Conservation (phyloP, 53 echinoderm and acorn worm species). For the Astropecten irregularis region DNA sequence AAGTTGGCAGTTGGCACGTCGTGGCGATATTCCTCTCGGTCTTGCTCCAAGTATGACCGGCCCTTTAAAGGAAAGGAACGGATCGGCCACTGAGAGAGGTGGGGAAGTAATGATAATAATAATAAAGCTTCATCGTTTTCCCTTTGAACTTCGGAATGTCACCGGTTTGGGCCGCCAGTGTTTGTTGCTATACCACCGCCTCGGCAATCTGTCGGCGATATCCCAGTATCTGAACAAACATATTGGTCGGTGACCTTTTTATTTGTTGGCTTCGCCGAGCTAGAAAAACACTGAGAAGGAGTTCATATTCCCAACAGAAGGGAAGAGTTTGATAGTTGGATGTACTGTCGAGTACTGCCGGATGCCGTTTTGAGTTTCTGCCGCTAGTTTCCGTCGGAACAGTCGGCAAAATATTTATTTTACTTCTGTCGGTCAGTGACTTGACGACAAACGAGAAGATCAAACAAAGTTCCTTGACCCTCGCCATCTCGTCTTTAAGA, state of each 20-base stretch:
- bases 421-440: slow-evolving; percentile 17
- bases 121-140: no score
- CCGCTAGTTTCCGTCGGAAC: slow-evolving; percentile 22
- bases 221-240: slow-evolving; percentile 38
- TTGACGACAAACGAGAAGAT: slow-evolving; percentile 25
- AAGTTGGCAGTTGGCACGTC: no score
- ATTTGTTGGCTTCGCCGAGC: background rate
- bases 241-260: slow-evolving; percentile 33
- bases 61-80: no score
- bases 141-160: slow-evolving; percentile 56
- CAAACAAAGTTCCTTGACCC: no score
- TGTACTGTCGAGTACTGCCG: no score
- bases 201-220: slow-evolving; percentile 34
- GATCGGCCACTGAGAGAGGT: no score
- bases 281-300: slow-evolving; percentile 5
- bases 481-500: no score
- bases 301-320: background rate
- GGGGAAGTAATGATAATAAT: no score
- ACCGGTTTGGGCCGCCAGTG: slow-evolving; percentile 20
- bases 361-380: background rate
- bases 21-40: no score
- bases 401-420: slow-evolving; percentile 48
- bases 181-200: slow-evolving; percentile 43
- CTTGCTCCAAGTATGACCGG: no score
- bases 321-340: no score